These are phyloP conservation scores for Phodopus roborovskii DNA, from an alignment of 2,113 vertebrate genomes.

Conservation along the genomic window DNA sequence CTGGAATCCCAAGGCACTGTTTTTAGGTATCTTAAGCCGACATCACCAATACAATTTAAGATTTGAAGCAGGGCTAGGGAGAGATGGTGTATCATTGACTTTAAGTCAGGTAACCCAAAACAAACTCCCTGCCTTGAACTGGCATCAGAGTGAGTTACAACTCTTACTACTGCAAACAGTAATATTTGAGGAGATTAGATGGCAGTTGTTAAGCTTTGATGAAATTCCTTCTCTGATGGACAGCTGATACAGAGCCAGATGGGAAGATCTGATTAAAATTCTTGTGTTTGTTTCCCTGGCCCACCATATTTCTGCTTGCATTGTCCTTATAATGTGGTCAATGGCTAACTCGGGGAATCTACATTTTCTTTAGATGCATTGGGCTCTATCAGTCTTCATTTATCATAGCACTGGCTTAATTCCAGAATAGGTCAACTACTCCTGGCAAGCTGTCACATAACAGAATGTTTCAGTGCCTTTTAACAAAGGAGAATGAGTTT, in stretches of 20 bases:
- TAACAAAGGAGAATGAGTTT: neutral
- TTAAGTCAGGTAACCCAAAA: neutral
- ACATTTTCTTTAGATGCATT: neutral
- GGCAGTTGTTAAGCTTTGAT: neutral
- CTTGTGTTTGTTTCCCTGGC: neutral
- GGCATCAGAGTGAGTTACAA: neutral
- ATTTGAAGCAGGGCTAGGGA: neutral
- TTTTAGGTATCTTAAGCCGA: neutral
- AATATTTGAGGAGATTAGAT: neutral
- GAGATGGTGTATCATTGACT: neutral
- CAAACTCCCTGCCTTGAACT: neutral
- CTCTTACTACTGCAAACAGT: neutral
- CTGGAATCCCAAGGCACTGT: neutral
- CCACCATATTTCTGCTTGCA: neutral
- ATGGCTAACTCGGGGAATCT: neutral
- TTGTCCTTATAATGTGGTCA: neutral
- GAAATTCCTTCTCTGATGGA: neutral
- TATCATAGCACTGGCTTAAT: neutral
- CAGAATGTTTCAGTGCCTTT: neutral
- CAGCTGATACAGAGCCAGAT: neutral
- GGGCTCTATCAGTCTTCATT: neutral
- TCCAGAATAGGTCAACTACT: neutral
- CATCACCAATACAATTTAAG: neutral
- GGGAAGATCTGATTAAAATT: neutral
- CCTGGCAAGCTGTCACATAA: neutral